These are phyloP conservation scores for Anticlea derivata DNA, from an alignment of 2,888 invertebrate species.

Conservation along the genomic window DNA sequence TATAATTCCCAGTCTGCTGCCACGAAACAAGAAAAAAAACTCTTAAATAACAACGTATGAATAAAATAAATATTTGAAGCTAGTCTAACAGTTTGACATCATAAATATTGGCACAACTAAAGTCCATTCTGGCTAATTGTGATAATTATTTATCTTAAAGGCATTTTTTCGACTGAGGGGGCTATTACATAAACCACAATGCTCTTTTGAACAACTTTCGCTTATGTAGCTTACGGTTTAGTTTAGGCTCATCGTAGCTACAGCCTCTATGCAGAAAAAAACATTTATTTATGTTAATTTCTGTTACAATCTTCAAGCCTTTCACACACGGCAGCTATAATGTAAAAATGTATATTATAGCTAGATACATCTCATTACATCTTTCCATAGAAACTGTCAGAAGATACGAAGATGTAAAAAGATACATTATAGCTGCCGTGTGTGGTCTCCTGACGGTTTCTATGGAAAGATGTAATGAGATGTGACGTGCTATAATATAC, in stretches of 20 bases:
- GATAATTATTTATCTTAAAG: slow-evolving; percentile 16
- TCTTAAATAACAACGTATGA: slow-evolving; percentile 60
- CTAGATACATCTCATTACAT: no score
- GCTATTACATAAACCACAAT: slow-evolving; percentile 6
- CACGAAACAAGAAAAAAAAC: slow-evolving; percentile 49
- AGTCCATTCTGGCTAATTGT: slow-evolving; percentile 27
- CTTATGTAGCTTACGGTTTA: background rate
- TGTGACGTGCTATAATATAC: no score
- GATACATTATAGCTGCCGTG: no score
- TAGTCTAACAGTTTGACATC: slow-evolving; percentile 35
- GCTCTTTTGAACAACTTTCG: background rate
- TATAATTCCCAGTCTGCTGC: slow-evolving; percentile 40
- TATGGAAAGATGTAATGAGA: no score
- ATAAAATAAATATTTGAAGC: slow-evolving; percentile 58
- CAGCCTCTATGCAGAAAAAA: background rate
- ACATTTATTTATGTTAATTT: no score
- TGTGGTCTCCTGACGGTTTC: no score
- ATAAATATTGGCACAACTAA: slow-evolving; percentile 40
- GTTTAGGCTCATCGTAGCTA: background rate
- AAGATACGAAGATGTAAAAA: no score
- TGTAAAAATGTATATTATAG: no score
- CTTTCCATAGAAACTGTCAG: no score
- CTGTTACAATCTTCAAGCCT: background rate
- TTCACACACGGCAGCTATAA: no score
- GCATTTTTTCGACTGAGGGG: slow-evolving; percentile 2